These are phyloP conservation scores for Diuraphis noxia DNA, from an alignment of 1,140 invertebrate species.

Conservation along the genomic window DNA sequence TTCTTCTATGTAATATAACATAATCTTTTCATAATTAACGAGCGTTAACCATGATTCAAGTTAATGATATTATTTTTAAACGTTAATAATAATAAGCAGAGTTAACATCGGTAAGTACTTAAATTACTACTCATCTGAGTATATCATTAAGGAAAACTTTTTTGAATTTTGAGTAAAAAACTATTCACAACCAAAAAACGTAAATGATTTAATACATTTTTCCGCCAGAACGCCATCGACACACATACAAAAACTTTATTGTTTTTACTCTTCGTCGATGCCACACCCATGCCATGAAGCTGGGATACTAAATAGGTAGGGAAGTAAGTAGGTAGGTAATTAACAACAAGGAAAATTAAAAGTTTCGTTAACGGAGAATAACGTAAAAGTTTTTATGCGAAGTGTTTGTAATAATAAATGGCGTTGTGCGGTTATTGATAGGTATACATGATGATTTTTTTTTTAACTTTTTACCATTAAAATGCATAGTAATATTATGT, in stretches of 20 bases:
- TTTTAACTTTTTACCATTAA: not conserved
- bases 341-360: conserved; percentile 18
- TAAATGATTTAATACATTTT: not conserved
- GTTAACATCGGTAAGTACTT: too few species aligned
- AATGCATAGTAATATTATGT: too few species aligned
- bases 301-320: not conserved
- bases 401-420: not conserved
- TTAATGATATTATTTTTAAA: too few species aligned
- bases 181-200: not conserved
- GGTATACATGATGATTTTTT: not conserved
- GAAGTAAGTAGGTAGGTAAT: not conserved
- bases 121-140: too few species aligned
- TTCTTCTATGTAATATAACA: too few species aligned
- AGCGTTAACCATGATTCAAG: too few species aligned
- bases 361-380: not conserved
- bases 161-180: not conserved
- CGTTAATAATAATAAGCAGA: too few species aligned
- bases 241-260: not conserved
- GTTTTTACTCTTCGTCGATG: not conserved
- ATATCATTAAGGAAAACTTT: not conserved
- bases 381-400: not conserved
- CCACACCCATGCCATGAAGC: not conserved
- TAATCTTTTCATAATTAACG: too few species aligned
- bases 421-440: not conserved
- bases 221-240: not conserved